These are phyloP conservation scores for Myotis pilosus DNA, from an alignment of 2,797 vertebrate species.

Conservation along the genomic window DNA sequence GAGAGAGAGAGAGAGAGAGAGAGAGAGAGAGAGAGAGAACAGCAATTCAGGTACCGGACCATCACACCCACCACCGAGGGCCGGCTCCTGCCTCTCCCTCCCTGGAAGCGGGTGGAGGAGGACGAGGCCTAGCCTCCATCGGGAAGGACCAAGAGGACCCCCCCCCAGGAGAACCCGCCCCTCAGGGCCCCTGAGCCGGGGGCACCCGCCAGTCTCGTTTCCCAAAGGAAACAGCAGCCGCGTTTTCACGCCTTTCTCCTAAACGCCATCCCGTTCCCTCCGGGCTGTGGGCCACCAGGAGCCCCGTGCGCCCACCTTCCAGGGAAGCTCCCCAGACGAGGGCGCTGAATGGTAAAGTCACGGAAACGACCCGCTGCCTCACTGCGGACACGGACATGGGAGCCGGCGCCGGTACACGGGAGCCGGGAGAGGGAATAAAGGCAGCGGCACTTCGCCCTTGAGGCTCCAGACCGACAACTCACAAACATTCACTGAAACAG, in stretches of 20 bases:
- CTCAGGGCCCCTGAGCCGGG: rapidly evolving
- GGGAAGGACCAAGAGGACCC: no score
- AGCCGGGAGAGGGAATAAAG: background rate
- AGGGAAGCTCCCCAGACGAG: background rate
- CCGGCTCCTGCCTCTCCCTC: no score
- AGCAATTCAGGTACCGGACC: no score
- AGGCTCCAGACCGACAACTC: background rate
- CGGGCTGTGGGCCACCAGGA: background rate
- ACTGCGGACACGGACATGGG: background rate
- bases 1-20: no score
- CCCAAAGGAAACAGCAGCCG: background rate
- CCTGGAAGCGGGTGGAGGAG: no score
- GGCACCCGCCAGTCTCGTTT: background rate
- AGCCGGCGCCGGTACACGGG: background rate
- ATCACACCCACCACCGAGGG: no score
- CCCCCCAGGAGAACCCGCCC: rapidly evolving
- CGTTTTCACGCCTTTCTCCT: background rate
- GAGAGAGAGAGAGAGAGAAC: no score
- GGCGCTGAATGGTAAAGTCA: background rate
- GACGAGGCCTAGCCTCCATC: no score
- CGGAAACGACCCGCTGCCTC: background rate
- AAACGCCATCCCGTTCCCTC: background rate
- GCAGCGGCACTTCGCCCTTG: background rate
- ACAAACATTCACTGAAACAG: background rate
- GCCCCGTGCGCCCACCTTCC: no score